Percentiles rank a stretch among this genome's conserved stretches.
These are phyloP conservation scores for Drosophila anomelani DNA, from an alignment of 2,888 invertebrate species.

Conservation along the genomic window DNA sequence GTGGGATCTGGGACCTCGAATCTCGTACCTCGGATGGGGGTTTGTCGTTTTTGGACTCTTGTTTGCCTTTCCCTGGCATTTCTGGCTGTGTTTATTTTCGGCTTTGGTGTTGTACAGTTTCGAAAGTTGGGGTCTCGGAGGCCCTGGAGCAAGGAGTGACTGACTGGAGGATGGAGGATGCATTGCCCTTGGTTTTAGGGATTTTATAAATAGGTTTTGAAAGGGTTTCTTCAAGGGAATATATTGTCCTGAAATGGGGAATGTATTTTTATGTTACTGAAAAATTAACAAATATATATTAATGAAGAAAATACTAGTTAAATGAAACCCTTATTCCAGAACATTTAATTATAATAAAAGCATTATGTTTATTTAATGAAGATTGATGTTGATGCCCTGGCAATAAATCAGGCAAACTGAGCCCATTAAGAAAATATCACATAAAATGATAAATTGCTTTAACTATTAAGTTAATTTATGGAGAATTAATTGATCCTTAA, in stretches of 20 bases:
- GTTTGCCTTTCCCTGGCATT: constrained; percentile 29
- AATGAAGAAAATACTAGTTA: neutral
- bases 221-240: neutral
- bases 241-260: neutral
- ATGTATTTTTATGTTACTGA: too few species aligned
- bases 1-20: constrained; percentile 9
- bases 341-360: neutral
- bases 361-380: neutral
- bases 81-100: constrained; percentile 36
- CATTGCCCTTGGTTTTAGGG: neutral
- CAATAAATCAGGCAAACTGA: neutral
- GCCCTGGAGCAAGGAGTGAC: constrained; percentile 25
- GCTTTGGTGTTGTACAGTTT: constrained; percentile 64
- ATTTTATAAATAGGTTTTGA: neutral
- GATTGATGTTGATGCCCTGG: neutral
- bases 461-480: neutral
- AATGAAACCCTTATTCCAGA: neutral
- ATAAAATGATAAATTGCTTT: neutral
- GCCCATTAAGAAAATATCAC: neutral
- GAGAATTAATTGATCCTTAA: neutral
- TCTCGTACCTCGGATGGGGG: constrained; percentile 7
- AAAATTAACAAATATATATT: too few species aligned
- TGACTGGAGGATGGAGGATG: neutral
- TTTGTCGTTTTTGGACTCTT: constrained; percentile 16
- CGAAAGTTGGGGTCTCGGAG: constrained; percentile 34